phyloP scores from a whole-genome alignment of 2,113 vertebrate species.

The Otus sunia region DNA sequence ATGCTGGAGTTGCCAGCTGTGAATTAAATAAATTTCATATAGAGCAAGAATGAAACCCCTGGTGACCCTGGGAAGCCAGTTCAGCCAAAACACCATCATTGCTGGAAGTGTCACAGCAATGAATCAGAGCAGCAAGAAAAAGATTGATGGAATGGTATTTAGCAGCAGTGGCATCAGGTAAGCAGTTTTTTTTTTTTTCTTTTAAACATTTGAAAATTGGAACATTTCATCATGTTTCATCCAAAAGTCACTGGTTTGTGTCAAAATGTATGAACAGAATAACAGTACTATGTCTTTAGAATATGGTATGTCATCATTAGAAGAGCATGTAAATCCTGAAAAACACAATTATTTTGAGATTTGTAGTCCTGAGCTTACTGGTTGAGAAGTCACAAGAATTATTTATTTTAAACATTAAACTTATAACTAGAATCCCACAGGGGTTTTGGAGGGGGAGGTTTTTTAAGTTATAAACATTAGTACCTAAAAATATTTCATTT shows the following conservation, averaged over 20 bases:
- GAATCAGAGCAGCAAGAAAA: neutral
- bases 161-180: neutral
- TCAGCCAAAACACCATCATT: neutral
- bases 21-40: neutral
- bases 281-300: neutral
- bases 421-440: neutral
- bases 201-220: neutral
- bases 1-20: neutral
- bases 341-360: neutral
- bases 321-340: neutral
- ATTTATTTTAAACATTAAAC: neutral
- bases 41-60: neutral
- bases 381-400: neutral
- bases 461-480: neutral
- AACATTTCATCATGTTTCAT: neutral
- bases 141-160: neutral
- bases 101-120: neutral
- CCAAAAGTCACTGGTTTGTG: neutral
- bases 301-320: neutral
- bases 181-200: neutral
- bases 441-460: fast-evolving
- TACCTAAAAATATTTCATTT: neutral
- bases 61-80: neutral
- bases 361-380: neutral
- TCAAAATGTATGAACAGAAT: neutral